phyloP scores from a whole-genome alignment of 1,140 invertebrate genomes.

The Amyelois transitella region DNA sequence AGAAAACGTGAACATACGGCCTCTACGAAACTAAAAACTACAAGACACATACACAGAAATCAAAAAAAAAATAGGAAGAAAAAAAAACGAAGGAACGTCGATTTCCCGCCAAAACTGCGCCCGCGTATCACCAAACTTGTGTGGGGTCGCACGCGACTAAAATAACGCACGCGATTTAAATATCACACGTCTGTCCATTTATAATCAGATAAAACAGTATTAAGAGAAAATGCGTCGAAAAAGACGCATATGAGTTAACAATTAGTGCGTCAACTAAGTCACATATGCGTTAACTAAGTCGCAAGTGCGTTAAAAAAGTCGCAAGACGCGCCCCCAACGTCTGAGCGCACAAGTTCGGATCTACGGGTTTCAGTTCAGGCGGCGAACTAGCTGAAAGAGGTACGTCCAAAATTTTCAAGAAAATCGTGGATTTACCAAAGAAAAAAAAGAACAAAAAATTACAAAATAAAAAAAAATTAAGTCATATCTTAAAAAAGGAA shows the following conservation, averaged over 20 bases:
- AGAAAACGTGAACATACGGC: neutral
- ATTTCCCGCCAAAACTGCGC: slow-evolving; percentile 67
- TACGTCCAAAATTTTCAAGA: slow-evolving; percentile 18
- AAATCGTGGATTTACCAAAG: slow-evolving; percentile 15
- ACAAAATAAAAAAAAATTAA: slow-evolving; percentile 5
- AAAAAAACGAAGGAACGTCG: slow-evolving; percentile 38
- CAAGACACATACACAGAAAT: slow-evolving; percentile 11
- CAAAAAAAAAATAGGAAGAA: slow-evolving; percentile 20
- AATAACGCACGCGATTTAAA: slow-evolving; percentile 21
- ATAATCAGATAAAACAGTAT: no score
- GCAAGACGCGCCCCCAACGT: slow-evolving; percentile 36
- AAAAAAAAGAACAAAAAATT: slow-evolving; percentile 21
- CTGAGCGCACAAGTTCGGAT: slow-evolving; percentile 69
- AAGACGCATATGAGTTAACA: neutral
- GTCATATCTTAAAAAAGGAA: no score
- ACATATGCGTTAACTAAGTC: neutral
- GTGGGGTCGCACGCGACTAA: slow-evolving; percentile 37
- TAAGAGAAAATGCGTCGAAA: neutral
- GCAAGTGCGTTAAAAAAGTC: slow-evolving; percentile 32
- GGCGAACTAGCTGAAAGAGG: slow-evolving; percentile 19
- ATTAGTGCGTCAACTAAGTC: neutral
- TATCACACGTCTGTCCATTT: no score
- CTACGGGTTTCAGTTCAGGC: slow-evolving; percentile 70
- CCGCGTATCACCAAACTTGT: slow-evolving; percentile 73
- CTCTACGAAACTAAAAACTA: slow-evolving; percentile 12